Evolutionary conservation across 2,888 invertebrate genomes (phyloP), one percentile per base, ranked within the genome.

Genomic region (Pachymerium ferrugineum): DNA sequence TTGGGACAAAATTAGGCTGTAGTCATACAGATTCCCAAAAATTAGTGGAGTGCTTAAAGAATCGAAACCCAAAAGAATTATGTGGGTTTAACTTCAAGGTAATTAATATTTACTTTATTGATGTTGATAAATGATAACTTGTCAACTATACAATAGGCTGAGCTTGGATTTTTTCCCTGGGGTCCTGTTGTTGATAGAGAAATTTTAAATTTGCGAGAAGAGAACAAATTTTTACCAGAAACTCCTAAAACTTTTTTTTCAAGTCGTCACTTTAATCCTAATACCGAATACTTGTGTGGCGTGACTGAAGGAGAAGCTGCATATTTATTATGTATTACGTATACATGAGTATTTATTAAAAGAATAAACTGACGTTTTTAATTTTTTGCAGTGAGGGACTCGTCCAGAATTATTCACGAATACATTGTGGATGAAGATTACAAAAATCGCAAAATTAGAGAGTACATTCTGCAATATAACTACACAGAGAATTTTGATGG

Each of bases 271-370:
- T 93, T 90, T 80, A 90, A 91, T 80, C 86, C 87, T 0, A 88
- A 88, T 5, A 77, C 82, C 19, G 81, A 82, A 4, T 94, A 95
- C 79, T 91, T 97, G 90, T 88, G 92, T 2, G 93, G 96, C 0
- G 89, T 96, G 3, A 95, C 95, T 0, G 89, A 92, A 29, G 94
- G 97, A 82, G 96, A 95, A 82, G 96, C 95, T 0, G 89, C 94
- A 0, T 89, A 89, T 79, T 86, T 91, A 76, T 84, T 94, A 70
- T 88, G 91, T 92, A 80, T 86, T 35, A 30, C 3, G 31, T n/a
- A n/a, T n/a, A 31, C 28, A 38, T 19, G 30, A 30, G 31, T 12
- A 38, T 3, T 14, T 38, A 8, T 19, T 16, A 2, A 14, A 16
- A 22, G n/a, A n/a, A n/a, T n/a, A n/a, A n/a, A n/a, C n/a, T n/a